Conservation (phyloP, 2,113 vertebrate species). For the Thamnophis sirtalis region DNA sequence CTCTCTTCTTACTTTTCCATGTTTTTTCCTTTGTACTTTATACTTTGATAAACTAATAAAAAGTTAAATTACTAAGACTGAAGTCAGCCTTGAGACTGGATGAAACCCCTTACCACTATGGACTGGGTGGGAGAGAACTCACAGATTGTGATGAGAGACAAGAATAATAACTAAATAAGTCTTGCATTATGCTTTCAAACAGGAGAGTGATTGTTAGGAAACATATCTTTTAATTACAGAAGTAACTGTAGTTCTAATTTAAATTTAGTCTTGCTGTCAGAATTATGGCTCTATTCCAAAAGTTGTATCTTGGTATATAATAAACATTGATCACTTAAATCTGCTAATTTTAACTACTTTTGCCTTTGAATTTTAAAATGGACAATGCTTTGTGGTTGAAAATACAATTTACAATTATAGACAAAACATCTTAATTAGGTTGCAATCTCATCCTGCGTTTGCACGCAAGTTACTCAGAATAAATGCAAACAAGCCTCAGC, state of each 20-base stretch:
- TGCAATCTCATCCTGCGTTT: neutral
- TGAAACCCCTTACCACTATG: neutral
- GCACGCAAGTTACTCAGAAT: neutral
- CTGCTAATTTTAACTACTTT: neutral
- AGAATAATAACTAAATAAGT: neutral
- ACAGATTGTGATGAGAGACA: neutral
- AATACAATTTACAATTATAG: neutral
- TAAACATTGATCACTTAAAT: neutral
- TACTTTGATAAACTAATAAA: no score
- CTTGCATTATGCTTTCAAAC: neutral
- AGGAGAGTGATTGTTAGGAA: neutral
- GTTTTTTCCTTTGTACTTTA: no score
- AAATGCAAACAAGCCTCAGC: neutral
- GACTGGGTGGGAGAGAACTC: neutral
- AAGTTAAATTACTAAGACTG: neutral
- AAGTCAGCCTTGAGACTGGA: neutral
- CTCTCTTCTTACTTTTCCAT: no score
- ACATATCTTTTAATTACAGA: neutral
- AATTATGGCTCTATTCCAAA: neutral
- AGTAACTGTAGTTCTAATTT: neutral
- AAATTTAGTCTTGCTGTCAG: neutral
- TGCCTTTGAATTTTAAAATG: neutral
- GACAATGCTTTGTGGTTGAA: neutral
- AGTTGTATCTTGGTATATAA: neutral
- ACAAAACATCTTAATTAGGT: neutral